Base-by-base conservation (phyloP, 2,113 vertebrate species). In the Urocolius indicus region DNA sequence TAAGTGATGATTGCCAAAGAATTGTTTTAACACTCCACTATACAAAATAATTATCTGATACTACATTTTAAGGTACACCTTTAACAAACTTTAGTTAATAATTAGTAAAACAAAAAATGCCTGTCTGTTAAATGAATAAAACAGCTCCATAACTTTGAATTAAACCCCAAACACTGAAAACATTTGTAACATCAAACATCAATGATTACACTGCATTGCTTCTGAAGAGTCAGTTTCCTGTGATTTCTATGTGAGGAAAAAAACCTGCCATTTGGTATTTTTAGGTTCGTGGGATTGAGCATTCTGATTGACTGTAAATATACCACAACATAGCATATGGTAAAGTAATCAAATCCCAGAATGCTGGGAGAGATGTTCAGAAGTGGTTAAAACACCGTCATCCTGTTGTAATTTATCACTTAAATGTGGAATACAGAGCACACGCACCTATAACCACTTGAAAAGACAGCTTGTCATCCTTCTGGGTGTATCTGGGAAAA, bases 401-500 rank as follows among this genome's bases (percentile, higher is more conserved):
- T 89, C 41, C 26, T 84, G 8, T 73, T 65, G 20, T 69, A 27
- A 27, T 89, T 72, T 89, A 21, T 52, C 58, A 23, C 11, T 9
- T 3, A 83, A 80, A 43, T 74, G 63, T 5, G 36, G 48, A 85
- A 77, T 65, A 45, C 10, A 4, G 61, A 78, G 48, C 57, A 52
- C 73, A 65, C 30, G 38, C 65, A 41, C 32, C 23, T 68, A 65
- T 92, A 94, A 30, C 14, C 52, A 36, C 57, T 87, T 67, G 46
- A 61, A 69, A 79, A 89, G 77, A 48, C 52, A 87, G 54, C 55
- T 89, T 87, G 86, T 72, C 77, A 32, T 68, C 51, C 49, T 82
- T 89, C 43, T 79, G 74, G n/a, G 26, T 92, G 20, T 69, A 73
- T 96, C 58, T 94, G 67, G 74, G 84, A 80, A 84, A 90, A 79